A percentile compares a stretch with the other conserved stretches of the same genome.
Conservation (phyloP, 1,140 invertebrate genomes). For the Cherax quadricarinatus region DNA sequence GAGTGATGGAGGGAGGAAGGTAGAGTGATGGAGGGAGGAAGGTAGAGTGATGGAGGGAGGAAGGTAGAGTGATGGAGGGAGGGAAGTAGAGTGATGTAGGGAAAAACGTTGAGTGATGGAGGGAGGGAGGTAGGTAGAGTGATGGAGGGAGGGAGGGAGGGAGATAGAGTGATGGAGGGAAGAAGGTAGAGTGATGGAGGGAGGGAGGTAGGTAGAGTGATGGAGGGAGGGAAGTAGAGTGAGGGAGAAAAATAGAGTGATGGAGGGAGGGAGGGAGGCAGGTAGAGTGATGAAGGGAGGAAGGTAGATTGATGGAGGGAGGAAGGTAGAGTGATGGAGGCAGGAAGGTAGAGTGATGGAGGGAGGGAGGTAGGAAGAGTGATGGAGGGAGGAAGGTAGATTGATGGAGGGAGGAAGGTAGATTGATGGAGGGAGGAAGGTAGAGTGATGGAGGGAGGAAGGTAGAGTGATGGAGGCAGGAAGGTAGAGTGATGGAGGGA, state of each 20-base stretch:
- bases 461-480: conserved; percentile 27
- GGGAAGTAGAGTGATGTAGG: background rate
- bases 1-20: no score
- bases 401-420: conserved; percentile 13
- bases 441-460: no score
- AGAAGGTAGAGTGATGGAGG: background rate
- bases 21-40: no score
- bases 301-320: background rate
- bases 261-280: no score
- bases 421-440: no score
- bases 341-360: background rate
- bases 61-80: background rate
- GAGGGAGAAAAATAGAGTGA: no score
- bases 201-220: background rate
- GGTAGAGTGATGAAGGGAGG: background rate
- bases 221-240: no score
- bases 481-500: conserved; percentile 26
- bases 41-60: background rate
- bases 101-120: background rate
- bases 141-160: background rate
- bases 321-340: background rate
- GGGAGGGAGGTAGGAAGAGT: background rate
- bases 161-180: background rate
- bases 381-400: conserved; percentile 9
- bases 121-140: background rate